Base-by-base conservation (phyloP, 2,797 vertebrate species). In the Enteromius anoplus region DNA sequence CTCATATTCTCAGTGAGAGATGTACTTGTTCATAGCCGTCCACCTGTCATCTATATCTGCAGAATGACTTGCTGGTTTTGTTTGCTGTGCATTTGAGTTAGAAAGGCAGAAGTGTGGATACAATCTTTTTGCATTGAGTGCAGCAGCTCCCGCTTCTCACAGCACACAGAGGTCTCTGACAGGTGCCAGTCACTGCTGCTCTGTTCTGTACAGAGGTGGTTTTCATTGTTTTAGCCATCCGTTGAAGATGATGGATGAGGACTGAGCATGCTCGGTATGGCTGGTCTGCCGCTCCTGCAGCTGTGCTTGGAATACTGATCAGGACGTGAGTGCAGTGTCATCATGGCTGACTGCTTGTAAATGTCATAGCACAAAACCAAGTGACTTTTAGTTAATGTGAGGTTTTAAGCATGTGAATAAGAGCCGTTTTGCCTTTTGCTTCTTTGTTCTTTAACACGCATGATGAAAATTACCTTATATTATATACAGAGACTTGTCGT, bases 221-320 rank as follows among this genome's bases (percentile, higher is more conserved):
- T 83, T 32, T 34, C 60, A 53, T 66, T 64, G 77, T 80, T 83
- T 79, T 70, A 66, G 66, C 19, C 55, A 34, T 34, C 70, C n/a
- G 78, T 73, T 11, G 71, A 65, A 64, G 72, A 72, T 81, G 84
- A 81, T 76, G 58, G 75, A 72, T 86, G 84, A 89, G 60, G 55
- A 72, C n/a, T 49, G 85, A 65, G 84, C 79, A 68, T 87, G 84
- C 88, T 87, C 85, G 81, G 81, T 72, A 26, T 37, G 26, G 49
- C 71, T 42, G 75, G 15, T 34, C 49, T 21, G 40, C 84, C 88
- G 78, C 80, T 89, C 85, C 86, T 80, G 81, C 3, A 37, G 51
- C 86, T 86, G 88, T 91, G 92, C 58, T 84, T 83, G 21, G 91
- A 93, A 92, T 93, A 87, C 86, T 91, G 87, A 93, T 86, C 84